phyloP scores from a whole-genome alignment of 2,113 vertebrate genomes.

The Cebus imitator region DNA sequence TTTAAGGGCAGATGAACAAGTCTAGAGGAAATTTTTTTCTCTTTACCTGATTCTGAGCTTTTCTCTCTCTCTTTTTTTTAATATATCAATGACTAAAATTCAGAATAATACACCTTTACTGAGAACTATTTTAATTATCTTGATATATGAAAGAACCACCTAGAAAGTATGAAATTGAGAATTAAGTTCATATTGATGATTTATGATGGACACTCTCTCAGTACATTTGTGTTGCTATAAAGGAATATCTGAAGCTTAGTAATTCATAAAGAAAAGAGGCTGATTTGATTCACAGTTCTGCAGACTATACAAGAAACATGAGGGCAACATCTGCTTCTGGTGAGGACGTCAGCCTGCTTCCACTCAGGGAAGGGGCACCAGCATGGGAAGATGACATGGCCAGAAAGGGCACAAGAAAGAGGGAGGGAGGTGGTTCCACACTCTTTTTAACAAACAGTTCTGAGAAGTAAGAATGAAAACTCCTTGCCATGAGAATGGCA shows the following conservation, averaged over 20 bases:
- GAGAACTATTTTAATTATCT: neutral
- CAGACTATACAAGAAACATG: too few relatives aligned
- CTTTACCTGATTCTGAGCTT: neutral
- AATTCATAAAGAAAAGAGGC: too few relatives aligned
- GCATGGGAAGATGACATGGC: neutral
- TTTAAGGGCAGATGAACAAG: slow-evolving; percentile 37
- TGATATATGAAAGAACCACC: neutral
- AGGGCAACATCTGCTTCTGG: too few relatives aligned
- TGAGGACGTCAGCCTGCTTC: too few relatives aligned
- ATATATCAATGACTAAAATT: slow-evolving; percentile 29
- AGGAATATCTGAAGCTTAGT: too few relatives aligned
- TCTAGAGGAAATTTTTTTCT: slow-evolving; percentile 30
- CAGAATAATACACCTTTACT: neutral
- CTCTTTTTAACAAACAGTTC: neutral
- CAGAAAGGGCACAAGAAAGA: neutral
- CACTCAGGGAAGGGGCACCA: too few relatives aligned
- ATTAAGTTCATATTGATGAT: neutral
- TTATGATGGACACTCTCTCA: neutral
- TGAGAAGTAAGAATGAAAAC: neutral
- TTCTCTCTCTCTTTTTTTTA: neutral
- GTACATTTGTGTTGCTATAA: too few relatives aligned
- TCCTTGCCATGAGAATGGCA: neutral
- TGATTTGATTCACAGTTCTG: too few relatives aligned
- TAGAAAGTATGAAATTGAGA: neutral
- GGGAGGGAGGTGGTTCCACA: neutral